Base-by-base conservation (phyloP, 1,140 invertebrate genomes). In the Saccostrea echinata region DNA sequence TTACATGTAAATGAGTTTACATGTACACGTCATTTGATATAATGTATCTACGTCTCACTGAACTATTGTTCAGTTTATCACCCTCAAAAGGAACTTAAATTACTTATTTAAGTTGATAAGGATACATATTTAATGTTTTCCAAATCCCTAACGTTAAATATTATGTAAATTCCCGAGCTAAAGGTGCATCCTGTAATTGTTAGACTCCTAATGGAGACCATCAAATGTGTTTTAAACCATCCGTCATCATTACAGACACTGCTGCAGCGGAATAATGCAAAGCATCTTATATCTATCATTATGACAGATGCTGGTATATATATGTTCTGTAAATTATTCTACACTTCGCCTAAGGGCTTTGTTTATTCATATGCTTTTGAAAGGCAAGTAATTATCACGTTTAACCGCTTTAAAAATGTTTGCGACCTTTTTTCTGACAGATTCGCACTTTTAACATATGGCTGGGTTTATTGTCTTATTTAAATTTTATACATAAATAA, bases 361-460 rank as follows among this genome's bases (percentile, higher is more conserved):
- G 68, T 76, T 76, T 76, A 76, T 76, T 76, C 68, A 76, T 76
- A 76, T 30, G 24, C 27, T 33, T 76, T 76, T 76, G 24, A 30
- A 76, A 76, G 68, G 68, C 68, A 76, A 76, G 68, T 76, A 27
- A 18, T 76, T 76, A 76, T 33, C 30, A 27, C 68, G 68, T 76
- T 76, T 76, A 76, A 76, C 68, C 68, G 30, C 30, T 76, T 27
- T 27, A 61, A 33, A 76, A 76, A 76, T 30, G 30, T 30, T 76
- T 16, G 68, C 68, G 68, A 76, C 68, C 68, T 33, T 76, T 76
- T 30, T 18, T 30, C 30, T 76, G 68, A 30, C 68, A 30, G 68
- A 30, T 76, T 76, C 68, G 68, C 30, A 76, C 68, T 76, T 76
- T 76, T 30, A 76, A 76, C 68, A 76, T 76, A 76, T 76, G 68